Evolutionary conservation across 2,113 vertebrate genomes (phyloP).

Genomic region (Pteropus alecto): DNA sequence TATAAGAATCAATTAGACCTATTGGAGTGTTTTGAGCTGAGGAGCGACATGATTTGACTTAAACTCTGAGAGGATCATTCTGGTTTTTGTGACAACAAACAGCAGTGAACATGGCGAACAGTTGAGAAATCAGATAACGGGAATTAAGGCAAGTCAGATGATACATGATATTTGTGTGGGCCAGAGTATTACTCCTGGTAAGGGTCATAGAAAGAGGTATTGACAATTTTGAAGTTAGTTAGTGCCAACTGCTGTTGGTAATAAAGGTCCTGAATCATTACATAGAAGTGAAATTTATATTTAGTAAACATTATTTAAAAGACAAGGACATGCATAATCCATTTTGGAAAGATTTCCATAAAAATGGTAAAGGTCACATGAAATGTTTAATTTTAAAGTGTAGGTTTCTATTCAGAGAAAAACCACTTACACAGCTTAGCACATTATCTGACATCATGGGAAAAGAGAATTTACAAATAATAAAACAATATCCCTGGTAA

Average conservation of each 20-base stretch:
- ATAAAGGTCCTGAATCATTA: neutral
- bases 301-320: neutral
- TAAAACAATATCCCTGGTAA: neutral
- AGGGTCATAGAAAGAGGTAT: neutral
- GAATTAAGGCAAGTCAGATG: neutral
- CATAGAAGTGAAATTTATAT: neutral
- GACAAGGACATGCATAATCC: neutral
- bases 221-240: neutral
- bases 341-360: constrained; percentile 2
- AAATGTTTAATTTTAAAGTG: neutral
- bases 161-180: neutral
- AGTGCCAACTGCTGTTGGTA: neutral
- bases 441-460: neutral
- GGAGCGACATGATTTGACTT: neutral
- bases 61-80: neutral
- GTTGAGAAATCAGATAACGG: neutral
- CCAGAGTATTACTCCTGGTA: fast-evolving
- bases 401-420: neutral
- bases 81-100: neutral
- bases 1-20: neutral
- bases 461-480: neutral
- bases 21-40: neutral
- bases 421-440: neutral
- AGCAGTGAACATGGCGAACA: neutral
- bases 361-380: neutral